Conservation (phyloP, 2,113 vertebrate genomes). For the Cheirogaleus medius region DNA sequence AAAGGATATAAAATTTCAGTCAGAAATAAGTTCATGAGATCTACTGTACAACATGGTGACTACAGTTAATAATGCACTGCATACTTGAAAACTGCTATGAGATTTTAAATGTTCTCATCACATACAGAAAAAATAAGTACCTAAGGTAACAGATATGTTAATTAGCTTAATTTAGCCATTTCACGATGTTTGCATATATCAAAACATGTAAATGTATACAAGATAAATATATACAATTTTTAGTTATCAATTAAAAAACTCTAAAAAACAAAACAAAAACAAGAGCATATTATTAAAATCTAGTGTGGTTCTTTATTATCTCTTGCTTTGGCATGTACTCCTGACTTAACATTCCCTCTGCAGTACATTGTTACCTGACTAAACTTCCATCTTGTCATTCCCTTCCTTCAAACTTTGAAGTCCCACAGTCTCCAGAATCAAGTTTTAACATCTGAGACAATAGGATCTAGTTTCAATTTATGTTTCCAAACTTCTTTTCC, state of each 20-base stretch:
- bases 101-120: not conserved
- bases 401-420: not conserved
- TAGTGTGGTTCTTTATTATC: not conserved
- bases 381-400: not conserved
- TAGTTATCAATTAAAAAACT: not conserved
- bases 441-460: not conserved
- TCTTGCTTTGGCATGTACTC: not conserved
- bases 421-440: not conserved
- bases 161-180: not conserved
- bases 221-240: not conserved
- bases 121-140: not conserved
- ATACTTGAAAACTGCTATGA: not conserved
- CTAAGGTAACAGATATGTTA: not conserved
- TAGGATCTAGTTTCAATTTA: not conserved
- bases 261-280: not conserved
- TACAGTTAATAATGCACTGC: not conserved
- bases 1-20: not conserved
- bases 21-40: not conserved
- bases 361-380: not conserved
- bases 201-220: not conserved
- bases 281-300: not conserved
- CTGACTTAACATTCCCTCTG: not conserved
- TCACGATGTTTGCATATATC: not conserved
- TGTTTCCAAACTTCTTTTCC: not conserved
- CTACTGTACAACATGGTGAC: not conserved